Evolutionary conservation across 2,888 invertebrate genomes (phyloP), one percentile per base, ranked within the genome.

Genomic region (Drosophila mercatorum): DNA sequence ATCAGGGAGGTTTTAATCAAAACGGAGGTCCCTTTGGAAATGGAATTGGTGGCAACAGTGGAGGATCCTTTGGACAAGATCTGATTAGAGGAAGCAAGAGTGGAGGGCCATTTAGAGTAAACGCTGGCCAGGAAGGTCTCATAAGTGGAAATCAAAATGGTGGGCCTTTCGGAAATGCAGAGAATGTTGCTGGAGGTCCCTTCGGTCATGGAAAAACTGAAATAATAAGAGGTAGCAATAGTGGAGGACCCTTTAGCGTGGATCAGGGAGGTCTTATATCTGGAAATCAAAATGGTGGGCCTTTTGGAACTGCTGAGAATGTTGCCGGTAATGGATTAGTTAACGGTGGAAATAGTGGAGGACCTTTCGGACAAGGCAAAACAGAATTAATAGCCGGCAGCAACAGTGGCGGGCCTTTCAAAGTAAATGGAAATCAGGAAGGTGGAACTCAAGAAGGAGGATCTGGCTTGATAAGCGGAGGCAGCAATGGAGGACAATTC

Each of bases 11-110:
- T 7, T 2, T 34, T 6, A 41, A n/a, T n/a, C 52, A 44, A 38
- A 22, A 41, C 2, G 56, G 38, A 1, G 56, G 51, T 1, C 44
- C 52, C 1, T 40, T 40, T 51, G 51, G 26, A 41, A 40, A 10
- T 8, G 38, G 38, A 38, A 43, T 17, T 4, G 47, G 46, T 26
- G 46, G 40, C 1, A 36, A 7, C 17, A 67, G 8, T 43, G 55
- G 66, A 36, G 58, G 58, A 17, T 14, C 52, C 0, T 59, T 65
- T 26, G 49, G 43, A 5, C 64, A 66, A 38, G 8, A 22, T 6
- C 26, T 66, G 22, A 53, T 63, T 12, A 34, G 17, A 0, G 51
- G 63, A 0, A 62, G 63, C 14, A 36, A 28, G 11, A 66, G 26
- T 38, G 65, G 65, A 38, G 65, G 65, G 2, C 65, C 65, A 0